phyloP scores from a whole-genome alignment of 2,113 vertebrate species.

The Pteronura brasiliensis region DNA sequence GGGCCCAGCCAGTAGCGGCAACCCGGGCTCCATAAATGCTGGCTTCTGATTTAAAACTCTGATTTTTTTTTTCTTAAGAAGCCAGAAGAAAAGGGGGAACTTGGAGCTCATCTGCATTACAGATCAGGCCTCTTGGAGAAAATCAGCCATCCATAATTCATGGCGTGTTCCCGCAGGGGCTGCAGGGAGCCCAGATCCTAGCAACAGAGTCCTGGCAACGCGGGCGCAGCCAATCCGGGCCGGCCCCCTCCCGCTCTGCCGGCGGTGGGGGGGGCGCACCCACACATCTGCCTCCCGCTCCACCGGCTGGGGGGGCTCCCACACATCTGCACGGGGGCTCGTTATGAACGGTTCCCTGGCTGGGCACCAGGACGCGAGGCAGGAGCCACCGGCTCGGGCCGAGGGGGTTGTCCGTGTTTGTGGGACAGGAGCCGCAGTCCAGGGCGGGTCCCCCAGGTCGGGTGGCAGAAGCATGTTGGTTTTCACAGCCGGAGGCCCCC shows the following conservation, averaged over 20 bases:
- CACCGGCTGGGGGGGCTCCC: no score
- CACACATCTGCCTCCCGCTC: background rate
- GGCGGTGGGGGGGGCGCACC: background rate
- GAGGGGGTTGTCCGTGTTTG: background rate
- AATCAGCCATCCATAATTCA: slow-evolving; percentile 97
- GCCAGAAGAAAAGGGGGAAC: slow-evolving; percentile 80
- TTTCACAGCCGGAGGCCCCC: background rate
- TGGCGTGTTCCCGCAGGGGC: slow-evolving; percentile 89
- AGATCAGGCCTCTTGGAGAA: slow-evolving; percentile 90
- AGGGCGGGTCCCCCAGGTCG: background rate
- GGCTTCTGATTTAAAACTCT: slow-evolving; percentile 85
- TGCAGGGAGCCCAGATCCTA: slow-evolving; percentile 87
- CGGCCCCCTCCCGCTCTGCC: slow-evolving; percentile 70
- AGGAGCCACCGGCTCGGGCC: background rate
- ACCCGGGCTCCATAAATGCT: slow-evolving; percentile 80
- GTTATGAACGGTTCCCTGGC: background rate
- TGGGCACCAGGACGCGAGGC: background rate
- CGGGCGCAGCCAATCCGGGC: slow-evolving; percentile 85
- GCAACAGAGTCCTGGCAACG: slow-evolving; percentile 96
- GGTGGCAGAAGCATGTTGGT: no score
- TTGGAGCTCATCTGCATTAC: slow-evolving; percentile 92
- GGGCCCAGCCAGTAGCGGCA: slow-evolving; percentile 76
- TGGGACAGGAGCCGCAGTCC: background rate
- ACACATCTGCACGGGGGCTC: background rate
- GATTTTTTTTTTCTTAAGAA: slow-evolving; percentile 81